Evolutionary conservation across 1,140 invertebrate genomes (phyloP), one percentile per base, ranked within the genome.

Genomic region (Caerostris extrusa): DNA sequence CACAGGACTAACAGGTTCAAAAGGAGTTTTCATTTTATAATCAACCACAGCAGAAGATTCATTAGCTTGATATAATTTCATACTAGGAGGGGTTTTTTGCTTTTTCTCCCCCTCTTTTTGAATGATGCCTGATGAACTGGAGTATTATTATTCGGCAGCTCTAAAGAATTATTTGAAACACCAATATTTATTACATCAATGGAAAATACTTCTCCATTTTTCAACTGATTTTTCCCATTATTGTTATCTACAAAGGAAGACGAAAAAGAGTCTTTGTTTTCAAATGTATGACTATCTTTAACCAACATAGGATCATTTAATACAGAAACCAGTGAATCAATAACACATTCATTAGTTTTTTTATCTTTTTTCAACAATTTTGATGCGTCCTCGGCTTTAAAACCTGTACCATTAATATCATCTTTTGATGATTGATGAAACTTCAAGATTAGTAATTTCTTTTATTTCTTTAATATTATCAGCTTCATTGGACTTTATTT

Each of bases 91-190:
- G 56, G 57, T 77, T 82, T 82, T 19, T 60, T 77, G 50, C 69
- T 90, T 81, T 90, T 90, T 50, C 89, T 82, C 6, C 89, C 89
- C 12, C 89, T 90, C 14, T 81, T 90, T n/a, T 81, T 90, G 3
- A 56, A n/a, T 81, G 82, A 17, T 57, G 82, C 61, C 8, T 3
- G 34, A 10, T 7, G 34, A 64, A 12, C 5, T 7, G 69, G 34
- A 34, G 10, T n/a, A 3, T 19, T 8, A 71, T 71, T 50, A 3
- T 71, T 19, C 3, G 3, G 3, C 0, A 71, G 8, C 10, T 71
- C n/a, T 34, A 34, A 34, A 34, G 34, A 34, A 34, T 34, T 34
- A 34, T 34, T 34, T 34, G 34, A 34, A 34, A 34, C 34, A 34
- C 34, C 34, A 34, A 34, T 34, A 34, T 34, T 34, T 34, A 34